phyloP scores from a whole-genome alignment of 2,113 vertebrate genomes.

The Struthio camelus region DNA sequence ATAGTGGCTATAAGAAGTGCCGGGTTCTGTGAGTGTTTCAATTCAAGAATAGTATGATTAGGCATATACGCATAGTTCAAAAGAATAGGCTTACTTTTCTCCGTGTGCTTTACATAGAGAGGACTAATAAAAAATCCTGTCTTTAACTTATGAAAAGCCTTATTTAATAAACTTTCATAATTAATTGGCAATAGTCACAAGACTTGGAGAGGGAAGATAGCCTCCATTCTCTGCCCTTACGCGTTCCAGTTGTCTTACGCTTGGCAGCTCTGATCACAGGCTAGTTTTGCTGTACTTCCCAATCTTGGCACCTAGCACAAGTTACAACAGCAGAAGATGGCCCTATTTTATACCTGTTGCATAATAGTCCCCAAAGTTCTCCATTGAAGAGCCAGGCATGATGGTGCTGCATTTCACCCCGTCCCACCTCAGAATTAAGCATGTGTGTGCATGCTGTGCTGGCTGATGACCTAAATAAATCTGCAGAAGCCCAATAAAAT shows the following conservation, averaged over 20 bases:
- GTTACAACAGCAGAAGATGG: background rate
- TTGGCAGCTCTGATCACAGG: background rate
- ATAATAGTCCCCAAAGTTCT: background rate
- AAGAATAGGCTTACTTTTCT: background rate
- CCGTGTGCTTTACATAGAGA: background rate
- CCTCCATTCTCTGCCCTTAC: background rate
- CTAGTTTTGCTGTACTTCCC: background rate
- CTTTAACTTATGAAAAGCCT: background rate
- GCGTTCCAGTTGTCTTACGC: background rate
- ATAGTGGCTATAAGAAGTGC: background rate
- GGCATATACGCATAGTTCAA: background rate
- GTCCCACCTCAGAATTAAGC: background rate
- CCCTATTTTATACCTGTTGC: background rate
- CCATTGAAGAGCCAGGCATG: background rate
- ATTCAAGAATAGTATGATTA: background rate
- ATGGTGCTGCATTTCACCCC: background rate
- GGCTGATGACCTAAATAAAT: background rate
- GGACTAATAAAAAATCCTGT: background rate
- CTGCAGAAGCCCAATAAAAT: background rate
- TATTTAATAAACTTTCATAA: background rate
- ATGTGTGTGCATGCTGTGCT: background rate
- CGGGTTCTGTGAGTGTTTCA: background rate
- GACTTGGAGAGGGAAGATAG: background rate
- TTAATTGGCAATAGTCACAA: background rate
- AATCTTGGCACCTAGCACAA: background rate